Base-by-base conservation (phyloP, 2,888 invertebrate genomes). In the Galeruca laticollis region DNA sequence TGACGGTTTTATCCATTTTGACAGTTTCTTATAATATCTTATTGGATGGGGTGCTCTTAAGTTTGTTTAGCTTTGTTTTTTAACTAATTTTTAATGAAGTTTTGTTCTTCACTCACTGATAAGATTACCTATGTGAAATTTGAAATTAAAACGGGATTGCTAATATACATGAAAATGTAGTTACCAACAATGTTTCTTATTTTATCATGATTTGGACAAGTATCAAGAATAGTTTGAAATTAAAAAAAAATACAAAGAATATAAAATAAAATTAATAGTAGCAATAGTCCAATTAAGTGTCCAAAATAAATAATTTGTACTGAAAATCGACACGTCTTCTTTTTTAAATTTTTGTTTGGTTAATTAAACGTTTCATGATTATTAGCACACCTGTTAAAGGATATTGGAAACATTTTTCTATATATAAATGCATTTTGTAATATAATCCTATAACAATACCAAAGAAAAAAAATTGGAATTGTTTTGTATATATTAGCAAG, bases 401-500 rank as follows among this genome's bases (percentile, higher is more conserved):
- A 52, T 62, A 52, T 62, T 62, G 0, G 4, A 15, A 47, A 40
- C 43, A 26, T 37, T 49, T 9, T 66, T 40, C 54, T 68, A 61
- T n/a, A 56, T 40, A 63, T 18, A 15, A n/a, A n/a, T n/a, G n/a
- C 15, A 43, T 31, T 35, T 63, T 63, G 63, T 63, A 63, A 56
- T 59, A 56, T 31, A 72, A 74, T 72, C 75, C 18, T 74, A 73
- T 74, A 75, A 73, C 72, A 73, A 75, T 75, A 75, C 78, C 78
- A 77, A 78, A 78, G 78, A 75, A 68, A 67, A 49, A 35, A 54
- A n/a, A 26, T 71, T 69, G 62, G 69, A 70, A 66, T 63, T 68
- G 60, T 73, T 60, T 68, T 76, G 70, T 76, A 73, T 74, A 73
- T 73, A 73, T 75, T 62, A 75, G 59, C 68, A 75, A 71, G 65